Evolutionary conservation across 2,113 vertebrate genomes (phyloP), one percentile per base, ranked within the genome.

Genomic region (Pampusana beccarii): DNA sequence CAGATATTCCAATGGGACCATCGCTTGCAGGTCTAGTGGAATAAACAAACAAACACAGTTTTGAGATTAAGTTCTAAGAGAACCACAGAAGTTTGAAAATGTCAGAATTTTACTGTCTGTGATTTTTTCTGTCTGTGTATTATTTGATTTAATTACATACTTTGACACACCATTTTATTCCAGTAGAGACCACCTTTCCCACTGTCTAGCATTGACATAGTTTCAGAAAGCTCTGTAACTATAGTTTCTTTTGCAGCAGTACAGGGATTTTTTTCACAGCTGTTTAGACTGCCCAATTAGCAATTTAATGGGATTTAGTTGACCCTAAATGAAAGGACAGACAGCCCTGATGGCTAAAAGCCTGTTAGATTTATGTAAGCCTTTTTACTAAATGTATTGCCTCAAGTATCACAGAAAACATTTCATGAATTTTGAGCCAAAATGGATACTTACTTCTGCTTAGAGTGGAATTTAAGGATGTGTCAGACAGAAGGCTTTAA

Each of bases 251-350:
- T 80, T 80, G 24, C 34, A 86, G 44, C 11, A 75, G 44, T 18
- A 57, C 28, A 54, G 25, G 44, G 16, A 34, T 85, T 82, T 82
- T 80, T 69, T 69, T 46, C n/a, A 57, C 23, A 73, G 44, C 53
- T 53, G 24, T 67, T 88, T 88, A 65, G 17, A 50, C 16, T 61
- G 33, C 4, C 44, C 80, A 53, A 92, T 82, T 69, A 94, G 21
- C 18, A 83, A 88, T 54, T 80, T 88, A 94, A 86, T 88, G 58
- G 24, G 28, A 83, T 88, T 93, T 58, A 70, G 38, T 28, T 93
- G 66, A 90, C 62, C 69, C 60, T 72, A 90, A 96, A 95, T 70
- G 33, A 92, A 92, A 64, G 38, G 34, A 88, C 9, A 83, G n/a
- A 78, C 61, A 81, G 38, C 6, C 23, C 5, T n/a, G 74, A 51